Percentiles rank a stretch among this genome's conserved stretches.
Conservation (phyloP, 1,140 invertebrate genomes). For the Hirudo medicinalis region DNA sequence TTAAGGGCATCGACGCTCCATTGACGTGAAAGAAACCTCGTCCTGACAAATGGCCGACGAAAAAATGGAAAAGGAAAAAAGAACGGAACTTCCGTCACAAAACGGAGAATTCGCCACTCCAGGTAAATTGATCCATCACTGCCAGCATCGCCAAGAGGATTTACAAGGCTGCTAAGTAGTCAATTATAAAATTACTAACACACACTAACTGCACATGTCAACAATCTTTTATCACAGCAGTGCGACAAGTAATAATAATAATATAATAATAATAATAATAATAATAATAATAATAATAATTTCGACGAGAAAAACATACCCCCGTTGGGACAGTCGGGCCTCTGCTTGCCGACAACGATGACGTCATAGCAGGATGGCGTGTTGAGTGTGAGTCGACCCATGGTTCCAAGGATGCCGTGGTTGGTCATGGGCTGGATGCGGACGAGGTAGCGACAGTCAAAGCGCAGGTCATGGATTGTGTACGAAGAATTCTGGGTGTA, state of each 20-base stretch:
- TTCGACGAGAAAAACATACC: conserved; percentile 11
- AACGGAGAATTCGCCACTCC: too few species aligned
- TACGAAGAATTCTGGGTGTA: conserved; percentile 13
- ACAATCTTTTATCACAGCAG: too few species aligned
- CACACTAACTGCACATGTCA: too few species aligned
- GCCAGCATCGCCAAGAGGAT: too few species aligned
- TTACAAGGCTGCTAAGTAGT: too few species aligned
- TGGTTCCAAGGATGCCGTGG: conserved; percentile 15
- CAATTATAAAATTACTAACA: too few species aligned
- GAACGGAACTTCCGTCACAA: too few species aligned
- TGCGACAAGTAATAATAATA: not conserved
- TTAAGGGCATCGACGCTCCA: not conserved
- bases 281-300: not conserved
- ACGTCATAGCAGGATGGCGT: conserved; percentile 24
- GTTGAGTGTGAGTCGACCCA: conserved; percentile 14
- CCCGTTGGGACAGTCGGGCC: conserved; percentile 24
- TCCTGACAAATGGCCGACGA: not conserved
- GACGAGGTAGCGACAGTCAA: conserved; percentile 25
- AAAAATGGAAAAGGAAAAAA: not conserved
- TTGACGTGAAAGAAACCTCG: not conserved
- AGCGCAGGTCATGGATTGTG: conserved; percentile 25
- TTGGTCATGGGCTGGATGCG: conserved; percentile 15
- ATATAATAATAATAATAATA: conserved; percentile 1
- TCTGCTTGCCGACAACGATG: conserved; percentile 17
- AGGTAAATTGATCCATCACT: too few species aligned